Conservation (phyloP, 2,113 vertebrate species). For the Polypterus bichir region DNA sequence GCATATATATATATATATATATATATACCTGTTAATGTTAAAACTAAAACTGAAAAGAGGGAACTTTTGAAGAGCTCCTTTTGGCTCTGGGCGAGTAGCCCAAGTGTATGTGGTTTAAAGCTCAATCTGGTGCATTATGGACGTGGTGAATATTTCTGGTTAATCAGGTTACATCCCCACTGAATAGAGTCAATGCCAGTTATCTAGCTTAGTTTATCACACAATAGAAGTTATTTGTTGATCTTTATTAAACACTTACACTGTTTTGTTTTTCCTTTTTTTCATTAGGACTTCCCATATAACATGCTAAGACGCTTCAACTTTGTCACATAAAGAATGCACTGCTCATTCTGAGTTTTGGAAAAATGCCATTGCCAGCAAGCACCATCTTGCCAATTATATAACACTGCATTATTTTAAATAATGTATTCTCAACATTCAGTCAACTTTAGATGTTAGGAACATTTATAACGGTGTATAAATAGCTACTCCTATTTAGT, state of each 20-base stretch:
- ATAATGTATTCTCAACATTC: conserved; percentile 17
- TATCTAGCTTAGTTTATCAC: conserved; percentile 22
- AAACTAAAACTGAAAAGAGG: too few species aligned
- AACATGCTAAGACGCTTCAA: conserved; percentile 38
- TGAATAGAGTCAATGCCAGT: conserved; percentile 17
- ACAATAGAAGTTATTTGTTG: conserved; percentile 27
- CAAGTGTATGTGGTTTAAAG: too few species aligned
- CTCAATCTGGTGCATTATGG: too few species aligned
- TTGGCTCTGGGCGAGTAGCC: too few species aligned
- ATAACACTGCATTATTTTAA: conserved; percentile 20
- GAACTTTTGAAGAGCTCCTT: too few species aligned
- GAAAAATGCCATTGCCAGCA: conserved; percentile 12
- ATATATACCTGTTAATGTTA: too few species aligned
- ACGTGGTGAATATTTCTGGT: conserved; percentile 18
- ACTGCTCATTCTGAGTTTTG: conserved; percentile 19
- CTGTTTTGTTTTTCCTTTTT: conserved; percentile 35
- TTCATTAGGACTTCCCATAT: conserved; percentile 40
- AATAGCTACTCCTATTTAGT: conserved; percentile 52
- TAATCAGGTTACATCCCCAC: conserved; percentile 25
- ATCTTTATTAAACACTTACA: conserved; percentile 30
- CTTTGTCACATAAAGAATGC: conserved; percentile 29
- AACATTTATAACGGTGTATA: conserved; percentile 15
- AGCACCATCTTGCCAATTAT: conserved; percentile 21
- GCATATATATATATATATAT: too few species aligned
- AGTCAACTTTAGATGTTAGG: conserved; percentile 21